These are phyloP conservation scores for Argopecten irradians DNA, from an alignment of 1,140 invertebrate species.

Conservation along the genomic window DNA sequence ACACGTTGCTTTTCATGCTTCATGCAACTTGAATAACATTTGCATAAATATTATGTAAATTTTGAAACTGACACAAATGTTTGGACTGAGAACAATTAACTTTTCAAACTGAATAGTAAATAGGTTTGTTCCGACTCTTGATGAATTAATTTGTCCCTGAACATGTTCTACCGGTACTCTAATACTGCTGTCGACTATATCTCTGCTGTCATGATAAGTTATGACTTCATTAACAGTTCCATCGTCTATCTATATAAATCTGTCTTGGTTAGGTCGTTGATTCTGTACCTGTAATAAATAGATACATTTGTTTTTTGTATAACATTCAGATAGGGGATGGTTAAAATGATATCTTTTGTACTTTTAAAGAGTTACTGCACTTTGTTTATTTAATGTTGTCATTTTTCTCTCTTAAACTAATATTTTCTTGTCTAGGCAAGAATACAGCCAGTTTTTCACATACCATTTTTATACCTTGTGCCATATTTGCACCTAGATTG, in stretches of 20 bases:
- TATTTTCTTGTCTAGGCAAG: too few relatives aligned
- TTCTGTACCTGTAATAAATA: too few relatives aligned
- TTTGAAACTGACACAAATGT: not conserved
- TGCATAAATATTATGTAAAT: constrained; percentile 3
- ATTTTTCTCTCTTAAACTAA: too few relatives aligned
- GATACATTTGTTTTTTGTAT: too few relatives aligned
- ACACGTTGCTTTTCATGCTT: not conserved
- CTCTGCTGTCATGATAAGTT: not conserved
- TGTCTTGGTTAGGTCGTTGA: too few relatives aligned
- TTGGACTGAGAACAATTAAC: not conserved
- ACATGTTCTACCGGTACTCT: not conserved
- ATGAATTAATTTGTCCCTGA: not conserved
- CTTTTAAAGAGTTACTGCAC: too few relatives aligned
- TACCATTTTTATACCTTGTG: too few relatives aligned
- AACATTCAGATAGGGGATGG: too few relatives aligned
- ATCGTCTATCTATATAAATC: not conserved
- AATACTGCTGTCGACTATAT: not conserved
- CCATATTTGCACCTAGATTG: too few relatives aligned
- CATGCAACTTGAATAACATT: not conserved
- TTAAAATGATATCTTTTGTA: too few relatives aligned
- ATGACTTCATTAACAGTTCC: not conserved
- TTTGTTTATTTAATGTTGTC: too few relatives aligned
- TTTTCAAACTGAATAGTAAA: constrained; percentile 1
- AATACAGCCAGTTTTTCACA: too few relatives aligned
- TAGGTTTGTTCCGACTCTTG: not conserved